Evolutionary conservation across 92 coral and sea anemone species (phyloP).

Genomic region (Epizoanthus scotinus): DNA sequence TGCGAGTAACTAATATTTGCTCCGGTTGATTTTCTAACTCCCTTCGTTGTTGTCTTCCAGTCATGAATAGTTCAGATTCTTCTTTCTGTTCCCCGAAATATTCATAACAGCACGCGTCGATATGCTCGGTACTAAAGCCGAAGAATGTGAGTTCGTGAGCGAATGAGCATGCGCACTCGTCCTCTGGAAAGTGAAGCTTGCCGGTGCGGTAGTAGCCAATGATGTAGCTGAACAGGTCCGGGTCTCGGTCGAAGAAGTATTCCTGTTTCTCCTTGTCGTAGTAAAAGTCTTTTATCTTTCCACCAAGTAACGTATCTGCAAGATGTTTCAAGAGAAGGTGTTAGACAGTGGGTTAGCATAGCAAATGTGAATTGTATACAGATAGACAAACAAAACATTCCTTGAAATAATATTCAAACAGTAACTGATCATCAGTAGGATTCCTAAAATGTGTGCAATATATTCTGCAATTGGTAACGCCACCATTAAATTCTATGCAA

Average conservation of each 20-base stretch:
- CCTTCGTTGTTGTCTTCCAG: slow-evolving; percentile 52
- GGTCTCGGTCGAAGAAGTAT: slow-evolving; percentile 97
- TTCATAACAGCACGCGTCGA: slow-evolving; percentile 77
- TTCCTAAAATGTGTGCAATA: too few relatives aligned
- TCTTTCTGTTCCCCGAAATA: slow-evolving; percentile 71
- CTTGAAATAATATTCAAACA: too few relatives aligned
- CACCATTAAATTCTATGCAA: too few relatives aligned
- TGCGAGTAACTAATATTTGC: slow-evolving; percentile 45
- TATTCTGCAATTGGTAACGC: too few relatives aligned
- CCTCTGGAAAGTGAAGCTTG: slow-evolving; percentile 92
- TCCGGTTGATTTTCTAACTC: slow-evolving; percentile 47
- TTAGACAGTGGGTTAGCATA: too few relatives aligned
- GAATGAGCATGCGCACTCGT: slow-evolving; percentile 96
- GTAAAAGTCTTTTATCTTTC: slow-evolving; percentile 65
- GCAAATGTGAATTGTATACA: too few relatives aligned
- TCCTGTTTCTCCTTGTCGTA: slow-evolving; percentile 79
- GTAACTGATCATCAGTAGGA: too few relatives aligned
- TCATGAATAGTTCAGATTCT: slow-evolving; percentile 58
- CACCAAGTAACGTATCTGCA: slow-evolving; percentile 92
- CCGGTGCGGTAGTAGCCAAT: slow-evolving; percentile 90
- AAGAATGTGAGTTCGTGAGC: slow-evolving; percentile 87
- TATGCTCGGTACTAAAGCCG: slow-evolving; percentile 70
- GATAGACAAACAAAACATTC: too few relatives aligned
- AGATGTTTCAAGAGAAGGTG: not conserved
- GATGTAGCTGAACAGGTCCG: slow-evolving; percentile 91